These are phyloP conservation scores for Stenurella melanura DNA, from an alignment of 2,888 invertebrate genomes.

Conservation along the genomic window DNA sequence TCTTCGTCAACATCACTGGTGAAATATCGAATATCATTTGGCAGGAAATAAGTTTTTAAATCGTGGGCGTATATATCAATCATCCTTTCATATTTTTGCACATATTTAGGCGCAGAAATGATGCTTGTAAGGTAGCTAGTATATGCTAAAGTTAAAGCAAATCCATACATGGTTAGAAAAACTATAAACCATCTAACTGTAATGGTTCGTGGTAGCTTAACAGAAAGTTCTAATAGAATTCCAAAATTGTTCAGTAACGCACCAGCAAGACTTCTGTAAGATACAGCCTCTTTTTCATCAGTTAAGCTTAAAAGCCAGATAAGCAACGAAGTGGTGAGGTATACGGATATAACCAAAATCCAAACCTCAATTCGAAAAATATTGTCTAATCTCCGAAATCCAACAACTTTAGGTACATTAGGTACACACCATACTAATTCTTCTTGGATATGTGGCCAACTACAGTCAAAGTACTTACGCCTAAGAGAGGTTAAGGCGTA, in stretches of 20 bases:
- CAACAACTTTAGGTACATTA: slow-evolving; percentile 17
- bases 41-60: too few relatives aligned
- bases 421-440: slow-evolving; percentile 46
- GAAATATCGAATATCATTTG: slow-evolving; percentile 34
- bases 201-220: slow-evolving; percentile 17
- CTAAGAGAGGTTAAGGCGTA: slow-evolving; percentile 30
- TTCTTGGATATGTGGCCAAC: slow-evolving; percentile 39
- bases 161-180: slow-evolving; percentile 35
- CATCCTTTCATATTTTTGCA: slow-evolving; percentile 39
- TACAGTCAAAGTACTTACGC: slow-evolving; percentile 32
- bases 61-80: slow-evolving; percentile 40
- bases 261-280: slow-evolving; percentile 27
- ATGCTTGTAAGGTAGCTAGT: slow-evolving; percentile 44
- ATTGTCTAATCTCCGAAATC: slow-evolving; percentile 34
- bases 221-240: slow-evolving; percentile 7
- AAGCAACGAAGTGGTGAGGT: slow-evolving; percentile 17
- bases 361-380: slow-evolving; percentile 17
- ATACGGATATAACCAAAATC: slow-evolving; percentile 8
- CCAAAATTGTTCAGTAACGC: slow-evolving; percentile 25
- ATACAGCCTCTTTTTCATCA: slow-evolving; percentile 25
- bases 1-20: slow-evolving; percentile 24
- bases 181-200: slow-evolving; percentile 40
- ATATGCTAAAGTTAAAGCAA: slow-evolving; percentile 19
- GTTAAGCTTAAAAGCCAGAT: slow-evolving; percentile 39
- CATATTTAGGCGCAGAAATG: slow-evolving; percentile 36